phyloP scores from a whole-genome alignment of 2,113 vertebrate species.

The Chaetodon trifascialis region DNA sequence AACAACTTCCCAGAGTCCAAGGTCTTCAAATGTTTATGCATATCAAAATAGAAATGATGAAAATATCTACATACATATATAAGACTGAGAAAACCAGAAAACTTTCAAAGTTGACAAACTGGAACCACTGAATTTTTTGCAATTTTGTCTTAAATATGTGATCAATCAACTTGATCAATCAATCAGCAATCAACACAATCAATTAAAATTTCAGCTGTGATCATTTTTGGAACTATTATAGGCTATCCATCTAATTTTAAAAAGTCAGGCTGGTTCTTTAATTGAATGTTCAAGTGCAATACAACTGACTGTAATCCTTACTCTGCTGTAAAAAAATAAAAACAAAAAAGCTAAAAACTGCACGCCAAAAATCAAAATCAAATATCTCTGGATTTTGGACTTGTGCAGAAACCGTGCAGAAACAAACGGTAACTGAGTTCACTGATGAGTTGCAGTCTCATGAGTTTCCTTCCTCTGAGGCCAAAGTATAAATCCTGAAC shows the following conservation, averaged over 20 bases:
- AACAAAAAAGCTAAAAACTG: constrained; percentile 9
- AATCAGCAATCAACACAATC: too few relatives aligned
- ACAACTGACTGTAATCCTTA: constrained; percentile 14
- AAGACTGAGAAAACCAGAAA: background rate
- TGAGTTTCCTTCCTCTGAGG: constrained; percentile 68
- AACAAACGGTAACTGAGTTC: constrained; percentile 39
- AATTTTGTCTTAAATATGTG: too few relatives aligned
- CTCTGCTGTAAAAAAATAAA: background rate
- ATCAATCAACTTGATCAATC: background rate
- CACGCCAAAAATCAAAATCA: constrained; percentile 47
- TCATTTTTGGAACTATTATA: too few relatives aligned
- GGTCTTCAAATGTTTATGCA: too few relatives aligned
- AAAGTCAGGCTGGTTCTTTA: background rate
- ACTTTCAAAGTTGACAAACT: too few relatives aligned
- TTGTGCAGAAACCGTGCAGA: too few relatives aligned
- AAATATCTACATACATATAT: background rate
- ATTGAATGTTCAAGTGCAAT: background rate
- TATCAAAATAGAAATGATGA: too few relatives aligned
- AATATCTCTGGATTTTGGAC: constrained; percentile 14
- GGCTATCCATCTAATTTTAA: background rate
- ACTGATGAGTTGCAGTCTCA: constrained; percentile 58
- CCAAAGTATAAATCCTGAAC: constrained; percentile 65
- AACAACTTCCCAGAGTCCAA: too few relatives aligned
- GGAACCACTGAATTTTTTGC: background rate
- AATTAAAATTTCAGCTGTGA: background rate